Base-by-base conservation (phyloP, 2,888 invertebrate species). In the Neuroscelio doddi region DNA sequence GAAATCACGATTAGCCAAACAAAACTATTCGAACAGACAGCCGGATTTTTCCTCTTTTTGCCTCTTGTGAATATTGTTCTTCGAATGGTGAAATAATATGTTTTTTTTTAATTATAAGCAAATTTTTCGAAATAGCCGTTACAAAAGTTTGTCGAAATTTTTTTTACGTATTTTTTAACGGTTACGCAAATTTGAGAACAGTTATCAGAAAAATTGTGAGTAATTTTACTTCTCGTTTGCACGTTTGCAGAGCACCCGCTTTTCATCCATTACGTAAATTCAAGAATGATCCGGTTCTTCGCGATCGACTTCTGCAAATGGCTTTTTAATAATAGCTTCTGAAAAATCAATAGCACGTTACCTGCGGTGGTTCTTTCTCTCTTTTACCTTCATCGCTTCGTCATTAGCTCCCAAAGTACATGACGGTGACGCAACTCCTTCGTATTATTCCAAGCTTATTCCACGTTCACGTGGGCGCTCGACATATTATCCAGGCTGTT, bases 331-430 rank as follows among this genome's bases (percentile, higher is more conserved):
- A 71, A 73, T 64, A 53, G 61, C 51, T 17, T 21, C 32, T 49
- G 64, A 61, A 72, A 75, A 72, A 75, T 75, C 73, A 71, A 73
- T 75, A 71, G 62, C 46, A 47, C 49, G 63, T 64, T 64, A 64
- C 57, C 53, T 50, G 58, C 36, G 46, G 38, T 30, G 32, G 38
- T 36, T 57, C 49, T 42, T 53, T 59, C 52, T 14, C 61, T 57
- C 50, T 58, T 58, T 55, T 36, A 34, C 62, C 70, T 71, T 66
- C 64, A 73, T 75, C 68, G 69, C 69, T 69, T 71, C 67, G 69
- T 74, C 74, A 75, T 76, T 75, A 75, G 63, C 68, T 50, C 63
- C 46, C 41, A 44, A 47, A 36, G 52, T 64, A 39, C 49, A 38
- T 51, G 32, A 41, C 53, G 29, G 46, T 39, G 41, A 61, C 52